A percentile compares a stretch with the other conserved stretches of the same genome.
These are phyloP conservation scores for Selene dorsalis DNA, from an alignment of 2,797 vertebrate species.

Conservation along the genomic window DNA sequence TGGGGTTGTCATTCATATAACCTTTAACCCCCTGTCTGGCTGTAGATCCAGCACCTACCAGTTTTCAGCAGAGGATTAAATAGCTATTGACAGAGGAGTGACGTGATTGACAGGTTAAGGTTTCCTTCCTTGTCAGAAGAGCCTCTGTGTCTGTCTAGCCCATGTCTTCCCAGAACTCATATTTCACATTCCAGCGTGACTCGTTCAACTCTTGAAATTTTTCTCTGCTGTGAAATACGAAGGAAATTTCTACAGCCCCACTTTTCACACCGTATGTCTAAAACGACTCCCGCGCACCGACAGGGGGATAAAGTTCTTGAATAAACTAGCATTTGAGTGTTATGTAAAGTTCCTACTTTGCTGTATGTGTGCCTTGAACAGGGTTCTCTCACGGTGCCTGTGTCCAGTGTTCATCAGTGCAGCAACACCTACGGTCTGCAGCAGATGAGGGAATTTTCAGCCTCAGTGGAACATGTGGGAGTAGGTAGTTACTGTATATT, in stretches of 20 bases:
- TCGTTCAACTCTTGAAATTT: slow-evolving; percentile 62
- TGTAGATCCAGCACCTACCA: slow-evolving; percentile 57
- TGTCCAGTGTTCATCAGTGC: slow-evolving; percentile 55
- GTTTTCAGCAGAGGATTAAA: slow-evolving; percentile 78
- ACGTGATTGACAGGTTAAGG: slow-evolving; percentile 77
- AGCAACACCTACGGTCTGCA: slow-evolving; percentile 53
- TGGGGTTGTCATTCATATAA: slow-evolving; percentile 53
- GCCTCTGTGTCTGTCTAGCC: slow-evolving; percentile 60
- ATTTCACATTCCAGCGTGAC: slow-evolving; percentile 75
- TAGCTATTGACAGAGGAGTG: slow-evolving; percentile 77
- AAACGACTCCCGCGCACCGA: slow-evolving; percentile 41
- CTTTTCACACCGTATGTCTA: slow-evolving; percentile 47
- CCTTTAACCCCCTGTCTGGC: slow-evolving; percentile 65
- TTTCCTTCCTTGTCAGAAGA: slow-evolving; percentile 69
- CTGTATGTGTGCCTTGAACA: slow-evolving; percentile 33
- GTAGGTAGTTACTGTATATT: slow-evolving; percentile 65
- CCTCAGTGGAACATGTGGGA: slow-evolving; percentile 70
- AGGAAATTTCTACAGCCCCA: slow-evolving; percentile 25
- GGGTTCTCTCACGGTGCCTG: slow-evolving; percentile 41
- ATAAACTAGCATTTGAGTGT: slow-evolving; percentile 56
- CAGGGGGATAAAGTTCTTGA: slow-evolving; percentile 41
- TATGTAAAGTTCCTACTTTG: slow-evolving; percentile 50
- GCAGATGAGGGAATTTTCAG: slow-evolving; percentile 69
- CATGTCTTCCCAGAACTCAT: slow-evolving; percentile 68
- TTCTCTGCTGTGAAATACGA: slow-evolving; percentile 57